A percentile compares a stretch with the other conserved stretches of the same genome.
phyloP scores from a whole-genome alignment of 2,888 invertebrate genomes.

The Clitarchus hookeri region DNA sequence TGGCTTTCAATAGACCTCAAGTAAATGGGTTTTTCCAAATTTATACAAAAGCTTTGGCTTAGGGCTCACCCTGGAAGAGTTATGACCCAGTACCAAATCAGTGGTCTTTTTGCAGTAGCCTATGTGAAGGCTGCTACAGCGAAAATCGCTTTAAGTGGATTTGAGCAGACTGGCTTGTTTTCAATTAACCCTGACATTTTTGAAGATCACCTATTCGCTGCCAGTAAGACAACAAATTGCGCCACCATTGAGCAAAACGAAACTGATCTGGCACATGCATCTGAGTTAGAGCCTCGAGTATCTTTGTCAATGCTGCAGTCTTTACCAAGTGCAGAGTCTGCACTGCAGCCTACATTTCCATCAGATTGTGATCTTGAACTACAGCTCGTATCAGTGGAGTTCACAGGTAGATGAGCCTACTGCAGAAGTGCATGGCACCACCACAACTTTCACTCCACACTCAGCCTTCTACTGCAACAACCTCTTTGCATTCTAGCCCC shows the following conservation, averaged over 20 bases:
- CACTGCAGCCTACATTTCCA: not conserved
- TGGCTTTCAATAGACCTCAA: too few species aligned
- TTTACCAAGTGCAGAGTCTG: not conserved
- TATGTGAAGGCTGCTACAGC: not conserved
- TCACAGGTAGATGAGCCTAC: not conserved
- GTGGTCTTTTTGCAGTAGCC: not conserved
- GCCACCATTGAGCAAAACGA: not conserved
- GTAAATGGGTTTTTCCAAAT: too few species aligned
- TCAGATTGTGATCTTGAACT: not conserved
- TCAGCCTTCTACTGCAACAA: not conserved
- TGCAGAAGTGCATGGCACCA: not conserved
- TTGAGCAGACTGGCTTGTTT: not conserved
- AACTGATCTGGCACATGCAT: not conserved
- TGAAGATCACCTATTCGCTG: not conserved
- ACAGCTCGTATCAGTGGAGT: not conserved
- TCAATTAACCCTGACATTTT: not conserved
- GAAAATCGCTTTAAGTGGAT: not conserved
- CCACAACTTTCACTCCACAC: not conserved
- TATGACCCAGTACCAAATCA: not conserved
- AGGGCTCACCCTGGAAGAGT: not conserved
- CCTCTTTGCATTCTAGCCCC: not conserved
- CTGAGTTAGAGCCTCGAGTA: not conserved
- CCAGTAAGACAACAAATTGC: not conserved
- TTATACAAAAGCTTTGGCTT: not conserved
- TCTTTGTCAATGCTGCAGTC: not conserved